Evolutionary conservation across 2,888 invertebrate genomes (phyloP).

Genomic region (Drosophila conformis): DNA sequence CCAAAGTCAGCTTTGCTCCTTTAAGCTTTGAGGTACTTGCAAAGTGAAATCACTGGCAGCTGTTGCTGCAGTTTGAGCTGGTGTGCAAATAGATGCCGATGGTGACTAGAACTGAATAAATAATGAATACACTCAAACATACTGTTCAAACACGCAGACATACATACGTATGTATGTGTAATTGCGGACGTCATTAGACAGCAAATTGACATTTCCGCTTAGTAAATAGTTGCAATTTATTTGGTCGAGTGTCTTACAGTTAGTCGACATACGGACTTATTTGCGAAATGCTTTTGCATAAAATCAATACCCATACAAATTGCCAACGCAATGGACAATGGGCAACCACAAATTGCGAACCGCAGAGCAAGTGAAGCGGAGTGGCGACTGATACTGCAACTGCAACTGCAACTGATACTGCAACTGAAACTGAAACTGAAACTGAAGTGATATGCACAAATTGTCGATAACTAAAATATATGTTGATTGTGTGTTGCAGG

Average conservation of each 20-base stretch:
- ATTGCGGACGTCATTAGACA: slow-evolving; percentile 33
- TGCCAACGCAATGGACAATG: slow-evolving; percentile 56
- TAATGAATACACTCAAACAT: slow-evolving; percentile 19
- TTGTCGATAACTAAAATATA: not conserved
- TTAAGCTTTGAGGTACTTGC: not conserved
- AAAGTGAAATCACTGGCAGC: slow-evolving; percentile 16
- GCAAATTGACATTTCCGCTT: slow-evolving; percentile 66
- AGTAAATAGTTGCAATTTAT: slow-evolving; percentile 49
- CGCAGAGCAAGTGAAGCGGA: slow-evolving; percentile 9
- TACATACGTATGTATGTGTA: not conserved
- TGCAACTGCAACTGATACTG: no score
- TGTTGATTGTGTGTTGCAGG: slow-evolving; percentile 86
- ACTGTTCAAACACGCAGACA: not conserved
- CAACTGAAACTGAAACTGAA: not conserved
- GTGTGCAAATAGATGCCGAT: slow-evolving; percentile 17
- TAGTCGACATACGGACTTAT: slow-evolving; percentile 15
- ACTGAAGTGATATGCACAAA: slow-evolving; percentile 1
- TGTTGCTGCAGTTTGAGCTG: slow-evolving; percentile 5
- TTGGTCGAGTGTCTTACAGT: slow-evolving; percentile 42
- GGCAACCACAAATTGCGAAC: slow-evolving; percentile 20
- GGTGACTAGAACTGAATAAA: slow-evolving; percentile 27
- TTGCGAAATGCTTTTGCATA: slow-evolving; percentile 46
- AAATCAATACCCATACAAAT: slow-evolving; percentile 56
- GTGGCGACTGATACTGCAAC: slow-evolving; percentile 1
- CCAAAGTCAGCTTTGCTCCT: not conserved